phyloP scores from a whole-genome alignment of 2,797 vertebrate genomes.

The Emys orbicularis region DNA sequence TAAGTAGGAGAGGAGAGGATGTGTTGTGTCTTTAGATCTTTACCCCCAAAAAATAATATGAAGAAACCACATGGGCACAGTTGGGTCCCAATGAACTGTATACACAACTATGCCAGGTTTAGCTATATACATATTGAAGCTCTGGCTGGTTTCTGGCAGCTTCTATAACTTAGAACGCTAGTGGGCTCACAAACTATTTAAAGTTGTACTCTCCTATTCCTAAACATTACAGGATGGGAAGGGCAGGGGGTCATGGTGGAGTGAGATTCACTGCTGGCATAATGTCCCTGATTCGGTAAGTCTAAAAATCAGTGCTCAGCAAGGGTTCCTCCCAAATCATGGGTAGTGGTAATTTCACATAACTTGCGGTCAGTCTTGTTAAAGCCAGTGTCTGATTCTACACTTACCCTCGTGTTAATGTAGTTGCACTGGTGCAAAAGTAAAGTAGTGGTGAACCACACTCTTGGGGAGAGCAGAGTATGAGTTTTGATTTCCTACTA shows the following conservation, averaged over 20 bases:
- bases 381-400: not conserved
- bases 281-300: not conserved
- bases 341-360: not conserved
- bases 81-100: not conserved
- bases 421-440: not conserved
- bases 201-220: not conserved
- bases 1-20: slow-evolving; percentile 48
- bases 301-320: not conserved
- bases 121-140: not conserved
- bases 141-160: not conserved
- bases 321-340: not conserved
- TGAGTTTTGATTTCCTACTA: not conserved
- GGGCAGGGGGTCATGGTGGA: not conserved
- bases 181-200: not conserved
- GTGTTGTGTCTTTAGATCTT: not conserved
- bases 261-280: not conserved
- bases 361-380: not conserved
- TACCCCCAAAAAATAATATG: slow-evolving; percentile 7
- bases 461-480: not conserved
- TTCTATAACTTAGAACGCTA: not conserved
- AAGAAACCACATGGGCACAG: not conserved
- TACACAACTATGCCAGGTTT: not conserved
- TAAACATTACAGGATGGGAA: not conserved
- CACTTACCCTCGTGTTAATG: not conserved
- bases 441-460: not conserved